Evolutionary conservation across 2,797 vertebrate species (phyloP).

Genomic region (Meda fulgida): DNA sequence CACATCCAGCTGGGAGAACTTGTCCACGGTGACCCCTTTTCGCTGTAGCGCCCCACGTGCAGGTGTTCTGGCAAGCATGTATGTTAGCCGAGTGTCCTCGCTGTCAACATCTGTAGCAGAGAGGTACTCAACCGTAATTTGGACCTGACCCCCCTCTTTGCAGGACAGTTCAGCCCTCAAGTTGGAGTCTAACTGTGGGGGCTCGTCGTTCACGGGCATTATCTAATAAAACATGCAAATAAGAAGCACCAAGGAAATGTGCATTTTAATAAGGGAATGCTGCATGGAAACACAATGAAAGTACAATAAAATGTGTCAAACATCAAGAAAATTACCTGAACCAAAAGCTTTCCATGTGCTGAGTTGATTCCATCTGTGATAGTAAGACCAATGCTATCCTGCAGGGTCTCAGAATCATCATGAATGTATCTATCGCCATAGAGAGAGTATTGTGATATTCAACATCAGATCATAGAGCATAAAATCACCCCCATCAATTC

Average conservation of each 20-base stretch:
- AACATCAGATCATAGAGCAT: too few relatives aligned
- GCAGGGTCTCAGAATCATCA: slow-evolving; percentile 88
- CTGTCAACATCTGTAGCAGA: slow-evolving; percentile 76
- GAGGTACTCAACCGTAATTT: slow-evolving; percentile 72
- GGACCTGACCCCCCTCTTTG: slow-evolving; percentile 68
- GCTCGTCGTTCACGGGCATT: slow-evolving; percentile 73
- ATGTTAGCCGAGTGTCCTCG: slow-evolving; percentile 71
- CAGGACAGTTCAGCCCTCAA: slow-evolving; percentile 70
- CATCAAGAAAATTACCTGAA: slow-evolving; percentile 78
- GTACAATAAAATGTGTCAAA: not conserved
- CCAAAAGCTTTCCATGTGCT: slow-evolving; percentile 76
- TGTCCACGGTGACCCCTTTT: slow-evolving; percentile 68
- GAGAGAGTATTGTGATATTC: not conserved
- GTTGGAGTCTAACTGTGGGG: slow-evolving; percentile 69
- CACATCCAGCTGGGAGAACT: slow-evolving; percentile 78
- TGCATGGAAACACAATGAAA: not conserved
- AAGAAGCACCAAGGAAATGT: not conserved
- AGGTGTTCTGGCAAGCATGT: slow-evolving; percentile 70
- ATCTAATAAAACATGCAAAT: slow-evolving; percentile 63
- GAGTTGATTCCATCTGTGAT: slow-evolving; percentile 87
- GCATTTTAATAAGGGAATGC: not conserved
- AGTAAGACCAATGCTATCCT: slow-evolving; percentile 81
- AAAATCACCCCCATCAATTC: not conserved
- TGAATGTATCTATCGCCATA: slow-evolving; percentile 81
- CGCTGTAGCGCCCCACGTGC: slow-evolving; percentile 69